Conservation (phyloP, 2,113 vertebrate genomes). For the Colaptes auratus region DNA sequence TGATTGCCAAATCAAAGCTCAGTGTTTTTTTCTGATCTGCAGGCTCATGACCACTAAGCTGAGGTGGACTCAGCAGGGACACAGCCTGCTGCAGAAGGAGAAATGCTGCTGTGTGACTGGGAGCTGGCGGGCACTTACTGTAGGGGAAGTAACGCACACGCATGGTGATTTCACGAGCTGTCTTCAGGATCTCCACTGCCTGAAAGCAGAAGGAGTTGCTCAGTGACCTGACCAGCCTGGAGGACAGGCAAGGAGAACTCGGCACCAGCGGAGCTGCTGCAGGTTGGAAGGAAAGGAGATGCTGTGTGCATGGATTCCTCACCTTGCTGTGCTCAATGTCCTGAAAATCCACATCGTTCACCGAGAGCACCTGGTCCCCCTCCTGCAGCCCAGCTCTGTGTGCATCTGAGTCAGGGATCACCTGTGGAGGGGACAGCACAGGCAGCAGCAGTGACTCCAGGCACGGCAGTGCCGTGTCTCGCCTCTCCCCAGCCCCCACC, state of each 20-base stretch:
- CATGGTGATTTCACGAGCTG: slow-evolving; percentile 95
- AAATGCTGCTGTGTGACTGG: background rate
- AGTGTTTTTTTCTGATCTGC: background rate
- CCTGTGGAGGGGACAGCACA: slow-evolving; percentile 72
- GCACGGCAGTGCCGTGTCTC: background rate
- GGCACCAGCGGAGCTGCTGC: fast-evolving
- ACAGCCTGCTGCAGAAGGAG: background rate
- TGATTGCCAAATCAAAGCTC: background rate
- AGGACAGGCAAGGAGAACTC: background rate
- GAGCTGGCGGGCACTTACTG: slow-evolving; percentile 80
- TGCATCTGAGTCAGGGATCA: slow-evolving; percentile 95
- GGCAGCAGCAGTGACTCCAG: background rate
- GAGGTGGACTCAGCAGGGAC: no score
- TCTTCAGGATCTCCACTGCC: slow-evolving; percentile 98
- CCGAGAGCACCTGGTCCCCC: slow-evolving; percentile 95
- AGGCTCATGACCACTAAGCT: background rate
- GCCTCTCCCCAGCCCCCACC: background rate
- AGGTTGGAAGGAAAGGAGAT: background rate
- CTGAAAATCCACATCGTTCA: slow-evolving; percentile 98
- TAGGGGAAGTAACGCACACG: slow-evolving; percentile 97
- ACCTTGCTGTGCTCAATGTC: slow-evolving; percentile 98
- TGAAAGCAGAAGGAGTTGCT: slow-evolving; percentile 46
- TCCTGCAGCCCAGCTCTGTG: slow-evolving; percentile 95
- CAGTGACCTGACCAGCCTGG: background rate
- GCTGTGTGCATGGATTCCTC: background rate